These are phyloP conservation scores for Trissolcus basalis DNA, from an alignment of 1,140 invertebrate species.

Conservation along the genomic window DNA sequence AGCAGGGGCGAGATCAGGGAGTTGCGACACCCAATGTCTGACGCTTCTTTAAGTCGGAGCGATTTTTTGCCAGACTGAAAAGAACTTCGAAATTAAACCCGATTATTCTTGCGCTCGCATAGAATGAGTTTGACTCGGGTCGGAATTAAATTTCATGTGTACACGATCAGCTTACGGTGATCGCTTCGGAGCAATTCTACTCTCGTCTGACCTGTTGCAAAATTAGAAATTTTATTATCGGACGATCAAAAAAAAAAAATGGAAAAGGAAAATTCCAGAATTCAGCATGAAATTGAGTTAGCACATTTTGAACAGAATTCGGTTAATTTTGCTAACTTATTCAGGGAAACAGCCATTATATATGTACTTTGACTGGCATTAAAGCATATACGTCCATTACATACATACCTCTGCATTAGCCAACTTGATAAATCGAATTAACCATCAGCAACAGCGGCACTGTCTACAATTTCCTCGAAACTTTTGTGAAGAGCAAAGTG, in stretches of 20 bases:
- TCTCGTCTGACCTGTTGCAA: slow-evolving; percentile 19
- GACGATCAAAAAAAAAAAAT: slow-evolving; percentile 6
- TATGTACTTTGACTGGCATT: slow-evolving; percentile 54
- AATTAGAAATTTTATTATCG: slow-evolving; percentile 33
- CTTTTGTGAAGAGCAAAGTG: slow-evolving; percentile 58
- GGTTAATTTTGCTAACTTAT: slow-evolving; percentile 58
- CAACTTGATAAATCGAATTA: slow-evolving; percentile 61
- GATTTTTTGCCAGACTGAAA: slow-evolving; percentile 4
- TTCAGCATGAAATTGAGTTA: slow-evolving; percentile 63
- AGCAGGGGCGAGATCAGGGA: too few relatives aligned
- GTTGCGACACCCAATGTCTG: slow-evolving; percentile 8
- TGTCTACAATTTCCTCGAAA: slow-evolving; percentile 59
- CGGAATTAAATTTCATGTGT: slow-evolving; percentile 34
- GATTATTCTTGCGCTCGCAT: slow-evolving; percentile 24
- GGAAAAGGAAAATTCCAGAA: slow-evolving; percentile 62
- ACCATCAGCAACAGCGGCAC: slow-evolving; percentile 52
- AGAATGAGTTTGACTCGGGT: slow-evolving; percentile 10
- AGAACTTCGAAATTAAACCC: slow-evolving; percentile 30
- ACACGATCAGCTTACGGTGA: slow-evolving; percentile 19
- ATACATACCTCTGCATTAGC: slow-evolving; percentile 54
- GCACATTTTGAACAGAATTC: slow-evolving; percentile 56
- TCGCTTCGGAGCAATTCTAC: slow-evolving; percentile 2
- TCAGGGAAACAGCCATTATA: slow-evolving; percentile 57
- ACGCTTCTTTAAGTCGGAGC: slow-evolving; percentile 7
- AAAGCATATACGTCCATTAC: slow-evolving; percentile 55